Base-by-base conservation (phyloP, 1,140 invertebrate species). In the Polyergus mexicanus region DNA sequence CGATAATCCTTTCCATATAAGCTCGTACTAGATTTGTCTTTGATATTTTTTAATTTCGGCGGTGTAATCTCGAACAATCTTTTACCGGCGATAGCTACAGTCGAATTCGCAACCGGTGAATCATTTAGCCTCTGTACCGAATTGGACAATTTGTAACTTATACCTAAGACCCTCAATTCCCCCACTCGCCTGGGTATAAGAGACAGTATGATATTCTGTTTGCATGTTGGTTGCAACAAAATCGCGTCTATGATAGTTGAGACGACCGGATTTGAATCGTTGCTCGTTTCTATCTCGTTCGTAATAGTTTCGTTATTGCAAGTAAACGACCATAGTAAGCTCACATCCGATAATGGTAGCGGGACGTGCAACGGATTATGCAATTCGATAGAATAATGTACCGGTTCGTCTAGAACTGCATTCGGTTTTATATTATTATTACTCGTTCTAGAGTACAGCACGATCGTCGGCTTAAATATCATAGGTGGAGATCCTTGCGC, bases 301-400 rank as follows among this genome's bases (percentile, higher is more conserved):
- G 91, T 93, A 3, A 94, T 51, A 22, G 90, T 90, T 32, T 95
- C 93, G 25, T 93, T 94, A 32, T 95, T 92, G 54, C n/a, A 28
- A 4, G 94, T 95, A 78, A 98, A 97, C 25, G 95, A 96, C 98
- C 98, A 99, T n/a, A 98, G 93, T 22, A 99, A 94, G 90, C 97
- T 96, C 4, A 99, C 95, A 87, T 98, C 96, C 51, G 96, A 96
- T 32, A 99, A 93, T 22, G 96, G 94, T 69, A 98, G 92, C 5
- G 97, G 94, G 62, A 98, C 97, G 86, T 97, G 96, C n/a, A 99
- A 95, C 2, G 97, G 97, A 95, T 99, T 99, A 63, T 96, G 95
- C 56, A 99, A 94, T 65, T 96, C 96, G 38, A 99, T 95, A 71
- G 97, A 97, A 72, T 98, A 96, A 94, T 97, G 97, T 69, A 99